Percentiles rank a stretch among this genome's conserved stretches.
These are phyloP conservation scores for Aptenodytes forsteri DNA, from an alignment of 2,113 vertebrate species.

Conservation along the genomic window DNA sequence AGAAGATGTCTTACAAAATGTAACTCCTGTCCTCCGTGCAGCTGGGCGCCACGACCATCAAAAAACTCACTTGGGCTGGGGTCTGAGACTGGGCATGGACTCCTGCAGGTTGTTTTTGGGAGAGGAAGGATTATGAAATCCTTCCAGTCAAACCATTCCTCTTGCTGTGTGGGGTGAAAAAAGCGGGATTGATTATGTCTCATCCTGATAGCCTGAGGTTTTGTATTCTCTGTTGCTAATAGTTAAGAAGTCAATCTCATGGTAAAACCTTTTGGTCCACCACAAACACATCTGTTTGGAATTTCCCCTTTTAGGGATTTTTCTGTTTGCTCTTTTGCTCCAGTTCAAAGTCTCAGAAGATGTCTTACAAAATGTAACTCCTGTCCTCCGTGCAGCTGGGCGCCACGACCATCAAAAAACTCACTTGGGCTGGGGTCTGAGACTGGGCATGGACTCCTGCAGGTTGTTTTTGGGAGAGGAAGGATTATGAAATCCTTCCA, in stretches of 20 bases:
- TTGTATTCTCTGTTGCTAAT: too few relatives aligned
- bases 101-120: not conserved
- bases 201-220: not conserved
- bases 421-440: not conserved
- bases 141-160: not conserved
- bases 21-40: not conserved
- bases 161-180: not conserved
- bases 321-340: not conserved
- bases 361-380: not conserved
- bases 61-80: not conserved
- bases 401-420: not conserved
- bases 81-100: not conserved
- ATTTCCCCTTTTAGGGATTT: not conserved
- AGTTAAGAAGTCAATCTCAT: not conserved
- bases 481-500: not conserved
- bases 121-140: not conserved
- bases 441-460: not conserved
- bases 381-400: not conserved
- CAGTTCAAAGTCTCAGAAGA: not conserved
- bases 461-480: not conserved
- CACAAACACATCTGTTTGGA: not conserved
- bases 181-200: rapidly evolving
- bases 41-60: not conserved
- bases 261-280: not conserved
- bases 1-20: not conserved